Conservation (phyloP, 2,888 invertebrate genomes). For the Microctonus brassicae region DNA sequence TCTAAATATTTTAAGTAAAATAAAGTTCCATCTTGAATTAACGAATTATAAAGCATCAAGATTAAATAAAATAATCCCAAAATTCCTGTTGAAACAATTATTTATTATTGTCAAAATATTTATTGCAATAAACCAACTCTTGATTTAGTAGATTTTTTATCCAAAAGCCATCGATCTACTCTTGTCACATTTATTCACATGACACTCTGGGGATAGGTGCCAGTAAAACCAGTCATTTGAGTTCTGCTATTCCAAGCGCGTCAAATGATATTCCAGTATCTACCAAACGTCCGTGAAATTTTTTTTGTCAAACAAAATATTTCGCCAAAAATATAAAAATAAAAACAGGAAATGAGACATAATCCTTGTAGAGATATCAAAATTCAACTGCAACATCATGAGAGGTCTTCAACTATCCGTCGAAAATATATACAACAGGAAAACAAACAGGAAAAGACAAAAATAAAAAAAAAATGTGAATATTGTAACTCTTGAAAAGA, state of each 20-base stretch:
- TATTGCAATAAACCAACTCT: no score
- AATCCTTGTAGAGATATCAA: background rate
- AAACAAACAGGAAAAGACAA: background rate
- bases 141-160: no score
- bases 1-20: no score
- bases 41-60: no score
- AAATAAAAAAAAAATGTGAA: background rate
- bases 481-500: background rate
- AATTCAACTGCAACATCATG: background rate
- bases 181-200: background rate
- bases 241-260: background rate
- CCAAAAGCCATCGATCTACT: background rate
- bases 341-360: background rate
- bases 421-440: background rate
- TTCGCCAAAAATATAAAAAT: background rate
- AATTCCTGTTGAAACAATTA: no score
- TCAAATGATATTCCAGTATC: slow-evolving; percentile 7
- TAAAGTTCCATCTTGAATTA: no score
- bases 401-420: background rate
- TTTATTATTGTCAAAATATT: no score
- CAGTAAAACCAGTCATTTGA: background rate
- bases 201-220: background rate
- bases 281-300: background rate
- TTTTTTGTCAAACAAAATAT: background rate
- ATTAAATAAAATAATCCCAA: no score